Percentiles rank a stretch among this genome's conserved stretches.
These are phyloP conservation scores for Taphrorychus bicolor DNA, from an alignment of 2,888 invertebrate genomes.

Conservation along the genomic window DNA sequence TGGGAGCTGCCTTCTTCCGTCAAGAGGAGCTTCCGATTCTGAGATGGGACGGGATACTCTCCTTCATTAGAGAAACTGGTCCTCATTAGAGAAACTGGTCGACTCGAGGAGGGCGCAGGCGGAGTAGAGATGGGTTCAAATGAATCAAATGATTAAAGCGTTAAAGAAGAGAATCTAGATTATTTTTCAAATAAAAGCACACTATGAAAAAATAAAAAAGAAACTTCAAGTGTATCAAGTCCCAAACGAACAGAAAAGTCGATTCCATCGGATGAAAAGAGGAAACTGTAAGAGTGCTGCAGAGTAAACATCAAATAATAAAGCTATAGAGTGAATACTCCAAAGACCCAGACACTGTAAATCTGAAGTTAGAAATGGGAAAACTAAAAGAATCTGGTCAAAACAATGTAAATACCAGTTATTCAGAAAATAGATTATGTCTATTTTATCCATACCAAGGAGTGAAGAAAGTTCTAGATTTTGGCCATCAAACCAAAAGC, in stretches of 20 bases:
- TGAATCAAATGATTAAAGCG: conserved; percentile 80
- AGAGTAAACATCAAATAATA: conserved; percentile 51
- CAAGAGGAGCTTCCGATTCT: too few relatives aligned
- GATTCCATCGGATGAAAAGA: conserved; percentile 52
- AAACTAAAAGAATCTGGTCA: conserved; percentile 51
- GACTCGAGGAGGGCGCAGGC: too few relatives aligned
- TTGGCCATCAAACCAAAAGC: conserved; percentile 86
- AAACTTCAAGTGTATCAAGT: conserved; percentile 66
- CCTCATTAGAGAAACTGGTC: too few relatives aligned
- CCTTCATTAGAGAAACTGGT: too few relatives aligned
- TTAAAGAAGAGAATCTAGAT: conserved; percentile 76
- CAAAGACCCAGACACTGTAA: conserved; percentile 44
- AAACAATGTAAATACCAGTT: conserved; percentile 45
- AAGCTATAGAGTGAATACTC: conserved; percentile 48
- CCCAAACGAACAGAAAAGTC: conserved; percentile 54
- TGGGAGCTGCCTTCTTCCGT: too few relatives aligned
- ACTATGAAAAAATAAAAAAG: conserved; percentile 63
- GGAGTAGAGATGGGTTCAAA: too few relatives aligned
- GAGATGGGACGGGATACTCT: too few relatives aligned
- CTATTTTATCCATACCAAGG: conserved; percentile 77
- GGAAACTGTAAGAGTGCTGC: conserved; percentile 48
- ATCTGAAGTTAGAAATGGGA: conserved; percentile 53
- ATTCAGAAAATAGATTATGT: conserved; percentile 72
- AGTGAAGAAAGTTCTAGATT: conserved; percentile 77
- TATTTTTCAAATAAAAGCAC: conserved; percentile 74